A percentile compares a stretch with the other conserved stretches of the same genome.
Conservation (phyloP, 2,888 invertebrate species). For the Ophion costatus region DNA sequence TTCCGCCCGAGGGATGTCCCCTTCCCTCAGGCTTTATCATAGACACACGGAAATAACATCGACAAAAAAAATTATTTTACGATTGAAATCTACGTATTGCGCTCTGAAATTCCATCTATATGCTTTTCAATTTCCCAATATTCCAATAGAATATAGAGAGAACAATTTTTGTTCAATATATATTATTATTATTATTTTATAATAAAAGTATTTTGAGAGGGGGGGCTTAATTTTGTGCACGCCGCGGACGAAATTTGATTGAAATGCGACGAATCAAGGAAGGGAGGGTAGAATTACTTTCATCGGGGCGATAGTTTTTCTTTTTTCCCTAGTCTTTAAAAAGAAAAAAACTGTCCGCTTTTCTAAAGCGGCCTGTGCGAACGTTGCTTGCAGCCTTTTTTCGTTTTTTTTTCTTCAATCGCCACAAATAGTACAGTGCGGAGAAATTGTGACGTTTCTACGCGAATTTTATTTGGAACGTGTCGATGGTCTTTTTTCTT, state of each 20-base stretch:
- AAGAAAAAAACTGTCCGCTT: slow-evolving; percentile 12
- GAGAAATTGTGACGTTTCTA: slow-evolving; percentile 30
- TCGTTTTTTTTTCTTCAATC: slow-evolving; percentile 4
- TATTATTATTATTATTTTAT: slow-evolving; percentile 26
- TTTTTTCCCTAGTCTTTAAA: slow-evolving; percentile 41
- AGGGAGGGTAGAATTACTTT: slow-evolving; percentile 44
- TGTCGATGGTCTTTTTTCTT: neutral
- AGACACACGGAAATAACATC: slow-evolving; percentile 31
- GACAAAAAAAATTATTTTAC: slow-evolving; percentile 27
- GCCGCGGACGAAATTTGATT: neutral
- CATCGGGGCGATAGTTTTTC: slow-evolving; percentile 45
- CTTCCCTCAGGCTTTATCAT: neutral
- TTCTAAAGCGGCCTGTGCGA: slow-evolving; percentile 51
- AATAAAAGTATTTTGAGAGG: neutral
- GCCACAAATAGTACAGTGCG: slow-evolving; percentile 50
- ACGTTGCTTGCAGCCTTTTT: neutral
- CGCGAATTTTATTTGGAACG: slow-evolving; percentile 24
- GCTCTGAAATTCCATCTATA: slow-evolving; percentile 25
- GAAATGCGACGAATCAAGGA: neutral
- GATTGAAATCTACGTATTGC: neutral
- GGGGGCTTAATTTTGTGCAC: neutral
- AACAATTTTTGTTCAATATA: neutral
- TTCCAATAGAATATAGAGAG: neutral
- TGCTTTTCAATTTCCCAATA: slow-evolving; percentile 2
- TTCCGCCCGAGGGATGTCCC: neutral